Conservation (phyloP, 2,888 invertebrate species). For the Rambutsinella grinnellia region DNA sequence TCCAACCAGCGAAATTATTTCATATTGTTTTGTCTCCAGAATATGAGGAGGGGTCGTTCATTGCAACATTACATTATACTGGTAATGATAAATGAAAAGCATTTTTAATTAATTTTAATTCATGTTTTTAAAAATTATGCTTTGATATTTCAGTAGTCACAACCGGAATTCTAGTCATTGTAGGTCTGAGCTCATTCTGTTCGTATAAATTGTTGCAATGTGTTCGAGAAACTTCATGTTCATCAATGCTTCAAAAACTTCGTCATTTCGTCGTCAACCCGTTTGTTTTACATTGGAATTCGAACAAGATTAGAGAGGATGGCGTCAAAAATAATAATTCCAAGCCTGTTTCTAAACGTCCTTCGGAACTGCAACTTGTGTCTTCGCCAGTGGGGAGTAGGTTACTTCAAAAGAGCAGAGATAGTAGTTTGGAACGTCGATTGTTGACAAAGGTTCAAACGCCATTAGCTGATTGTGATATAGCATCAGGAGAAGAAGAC, state of each 20-base stretch:
- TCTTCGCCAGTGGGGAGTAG: slow-evolving; percentile 8
- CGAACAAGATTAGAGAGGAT: background rate
- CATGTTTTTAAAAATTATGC: background rate
- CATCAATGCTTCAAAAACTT: slow-evolving; percentile 8
- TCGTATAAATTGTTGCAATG: slow-evolving; percentile 60
- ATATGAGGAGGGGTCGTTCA: background rate
- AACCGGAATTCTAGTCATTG: slow-evolving; percentile 48
- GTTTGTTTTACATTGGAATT: slow-evolving; percentile 24
- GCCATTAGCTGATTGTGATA: slow-evolving; percentile 68
- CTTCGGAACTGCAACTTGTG: slow-evolving; percentile 35
- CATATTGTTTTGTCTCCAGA: slow-evolving; percentile 31
- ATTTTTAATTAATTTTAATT: background rate
- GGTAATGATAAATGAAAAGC: slow-evolving; percentile 2
- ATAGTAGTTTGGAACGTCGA: slow-evolving; percentile 35
- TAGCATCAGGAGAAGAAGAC: slow-evolving; percentile 71
- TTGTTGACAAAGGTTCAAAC: slow-evolving; percentile 30
- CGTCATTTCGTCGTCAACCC: slow-evolving; percentile 9
- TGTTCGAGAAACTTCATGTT: slow-evolving; percentile 68
- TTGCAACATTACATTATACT: slow-evolving; percentile 26
- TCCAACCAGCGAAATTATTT: slow-evolving; percentile 25
- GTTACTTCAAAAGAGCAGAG: slow-evolving; percentile 22
- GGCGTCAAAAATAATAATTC: background rate
- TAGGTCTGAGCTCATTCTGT: slow-evolving; percentile 50
- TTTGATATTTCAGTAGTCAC: slow-evolving; percentile 42
- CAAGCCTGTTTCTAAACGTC: slow-evolving; percentile 29